A percentile compares a stretch with the other conserved stretches of the same genome.
phyloP scores from a whole-genome alignment of 2,888 invertebrate species.

The Chrysopilus asiliformis region DNA sequence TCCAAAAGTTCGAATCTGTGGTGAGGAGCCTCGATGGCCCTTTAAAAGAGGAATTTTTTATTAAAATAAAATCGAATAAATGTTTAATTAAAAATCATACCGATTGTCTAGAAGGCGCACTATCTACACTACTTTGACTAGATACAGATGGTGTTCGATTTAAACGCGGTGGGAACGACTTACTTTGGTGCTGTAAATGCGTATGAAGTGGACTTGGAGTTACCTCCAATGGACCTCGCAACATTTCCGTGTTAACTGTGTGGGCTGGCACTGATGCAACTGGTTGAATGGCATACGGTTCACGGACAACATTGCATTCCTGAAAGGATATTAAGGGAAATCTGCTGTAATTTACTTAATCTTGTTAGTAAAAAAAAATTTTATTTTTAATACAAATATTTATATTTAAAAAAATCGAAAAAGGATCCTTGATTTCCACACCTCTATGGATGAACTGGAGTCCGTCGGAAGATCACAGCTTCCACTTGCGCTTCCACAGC shows the following conservation, averaged over 20 bases:
- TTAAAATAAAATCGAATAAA: conserved; percentile 7
- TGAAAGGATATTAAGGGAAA: conserved; percentile 22
- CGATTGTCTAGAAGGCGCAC: conserved; percentile 49
- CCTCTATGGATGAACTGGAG: conserved; percentile 24
- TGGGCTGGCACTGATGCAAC: conserved; percentile 37
- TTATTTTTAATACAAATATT: too few species aligned
- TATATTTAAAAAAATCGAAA: conserved; percentile 2
- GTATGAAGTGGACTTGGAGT: conserved; percentile 43
- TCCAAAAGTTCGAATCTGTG: conserved; percentile 70
- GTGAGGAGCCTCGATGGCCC: conserved; percentile 69
- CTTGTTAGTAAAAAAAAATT: not conserved
- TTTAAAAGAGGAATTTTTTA: conserved; percentile 21
- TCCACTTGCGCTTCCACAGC: conserved; percentile 30
- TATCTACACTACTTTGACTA: conserved; percentile 71
- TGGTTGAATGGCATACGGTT: conserved; percentile 49
- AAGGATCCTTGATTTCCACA: too few species aligned
- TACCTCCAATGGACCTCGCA: conserved; percentile 41
- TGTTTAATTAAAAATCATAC: conserved; percentile 18
- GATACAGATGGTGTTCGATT: conserved; percentile 69
- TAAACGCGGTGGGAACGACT: conserved; percentile 52
- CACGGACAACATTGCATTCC: conserved; percentile 53
- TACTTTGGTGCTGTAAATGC: conserved; percentile 54
- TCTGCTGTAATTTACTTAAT: not conserved
- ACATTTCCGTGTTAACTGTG: conserved; percentile 27
- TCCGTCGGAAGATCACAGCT: conserved; percentile 34